Conservation (phyloP, 2,888 invertebrate species). For the Drosophila hamatofila region DNA sequence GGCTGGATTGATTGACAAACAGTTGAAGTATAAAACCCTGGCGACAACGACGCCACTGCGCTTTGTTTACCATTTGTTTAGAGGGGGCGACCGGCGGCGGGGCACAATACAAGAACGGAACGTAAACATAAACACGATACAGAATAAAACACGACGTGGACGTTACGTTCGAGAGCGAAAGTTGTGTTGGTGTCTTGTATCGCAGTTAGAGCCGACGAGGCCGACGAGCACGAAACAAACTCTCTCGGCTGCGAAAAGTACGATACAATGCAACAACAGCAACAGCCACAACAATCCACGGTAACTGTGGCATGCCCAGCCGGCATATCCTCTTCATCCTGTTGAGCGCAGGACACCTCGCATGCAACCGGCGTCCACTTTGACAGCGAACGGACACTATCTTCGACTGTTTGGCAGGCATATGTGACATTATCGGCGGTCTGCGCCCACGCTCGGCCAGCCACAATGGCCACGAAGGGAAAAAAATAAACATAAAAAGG, state of each 20-base stretch:
- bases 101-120: conserved; percentile 60
- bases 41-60: conserved; percentile 76
- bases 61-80: conserved; percentile 84
- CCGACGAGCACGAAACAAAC: conserved; percentile 46
- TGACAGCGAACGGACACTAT: conserved; percentile 76
- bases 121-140: conserved; percentile 72
- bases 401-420: conserved; percentile 45
- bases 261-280: conserved; percentile 75
- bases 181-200: conserved; percentile 79
- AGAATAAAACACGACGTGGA: conserved; percentile 44
- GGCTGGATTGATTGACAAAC: conserved; percentile 12
- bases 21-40: conserved; percentile 42
- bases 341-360: conserved; percentile 63
- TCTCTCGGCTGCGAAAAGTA: conserved; percentile 51
- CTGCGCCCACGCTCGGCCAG: conserved; percentile 14
- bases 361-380: conserved; percentile 79
- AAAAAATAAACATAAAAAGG: conserved; percentile 31
- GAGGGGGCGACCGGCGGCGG: background rate
- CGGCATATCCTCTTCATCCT: conserved; percentile 58
- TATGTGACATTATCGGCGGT: conserved; percentile 71
- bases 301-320: conserved; percentile 31
- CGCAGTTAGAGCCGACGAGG: conserved; percentile 67
- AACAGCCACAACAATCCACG: background rate
- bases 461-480: conserved; percentile 15
- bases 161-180: conserved; percentile 58